Evolutionary conservation across 2,113 vertebrate genomes (phyloP).

Genomic region (Aegotheles bennettii): DNA sequence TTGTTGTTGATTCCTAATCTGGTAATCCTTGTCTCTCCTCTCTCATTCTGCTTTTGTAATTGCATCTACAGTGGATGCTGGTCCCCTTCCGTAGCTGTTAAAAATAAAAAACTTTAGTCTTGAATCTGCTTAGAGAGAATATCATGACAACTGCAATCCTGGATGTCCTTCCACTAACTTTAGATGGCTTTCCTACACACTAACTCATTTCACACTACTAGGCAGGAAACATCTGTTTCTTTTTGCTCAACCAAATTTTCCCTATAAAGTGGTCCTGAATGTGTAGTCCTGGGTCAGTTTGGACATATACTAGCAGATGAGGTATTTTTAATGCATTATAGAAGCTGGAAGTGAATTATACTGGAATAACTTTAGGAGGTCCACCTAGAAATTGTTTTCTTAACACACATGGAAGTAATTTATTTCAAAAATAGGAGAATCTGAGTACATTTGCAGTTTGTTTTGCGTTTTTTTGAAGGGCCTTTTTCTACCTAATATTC

Average conservation of each 20-base stretch:
- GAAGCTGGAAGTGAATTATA: constrained; percentile 20
- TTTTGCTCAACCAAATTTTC: constrained; percentile 7
- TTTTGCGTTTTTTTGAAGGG: not conserved
- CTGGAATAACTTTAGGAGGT: constrained; percentile 36
- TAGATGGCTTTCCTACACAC: not conserved
- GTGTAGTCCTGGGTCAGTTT: constrained; percentile 4
- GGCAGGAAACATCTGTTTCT: constrained; percentile 57
- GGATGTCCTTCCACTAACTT: not conserved
- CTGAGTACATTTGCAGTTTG: not conserved
- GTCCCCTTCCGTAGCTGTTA: not conserved
- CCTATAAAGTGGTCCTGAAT: constrained; percentile 21
- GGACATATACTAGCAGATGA: constrained; percentile 1
- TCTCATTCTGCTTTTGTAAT: not conserved
- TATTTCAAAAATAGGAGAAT: constrained; percentile 10
- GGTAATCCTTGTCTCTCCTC: not conserved
- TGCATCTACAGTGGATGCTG: not conserved
- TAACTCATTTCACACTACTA: not conserved
- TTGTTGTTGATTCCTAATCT: not conserved
- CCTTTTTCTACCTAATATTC: not conserved
- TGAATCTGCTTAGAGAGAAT: not conserved
- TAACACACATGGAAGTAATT: constrained; percentile 44
- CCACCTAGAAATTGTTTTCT: constrained; percentile 18
- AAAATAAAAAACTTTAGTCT: not conserved
- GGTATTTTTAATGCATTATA: constrained; percentile 22
- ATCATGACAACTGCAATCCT: not conserved